Evolutionary conservation across 2,888 invertebrate genomes (phyloP).

Genomic region (Pseudococcus longispinus): DNA sequence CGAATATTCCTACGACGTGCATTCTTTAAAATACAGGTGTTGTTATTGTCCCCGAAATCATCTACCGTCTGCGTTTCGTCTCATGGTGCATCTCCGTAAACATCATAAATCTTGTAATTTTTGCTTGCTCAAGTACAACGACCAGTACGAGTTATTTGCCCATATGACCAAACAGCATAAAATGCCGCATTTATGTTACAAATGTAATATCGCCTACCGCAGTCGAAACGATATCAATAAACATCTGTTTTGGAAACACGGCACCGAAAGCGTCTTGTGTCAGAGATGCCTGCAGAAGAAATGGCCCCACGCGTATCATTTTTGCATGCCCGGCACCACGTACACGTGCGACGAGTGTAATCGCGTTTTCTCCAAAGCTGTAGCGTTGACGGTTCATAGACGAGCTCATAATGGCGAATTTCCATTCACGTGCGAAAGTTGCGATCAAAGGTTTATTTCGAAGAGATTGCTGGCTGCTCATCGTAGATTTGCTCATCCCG

Average conservation of each 20-base stretch:
- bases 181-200: constrained; percentile 83
- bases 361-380: constrained; percentile 76
- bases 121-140: constrained; percentile 81
- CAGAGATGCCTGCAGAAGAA: constrained; percentile 87
- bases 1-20: constrained; percentile 69
- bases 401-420: constrained; percentile 76
- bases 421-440: constrained; percentile 78
- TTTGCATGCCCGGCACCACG: constrained; percentile 80
- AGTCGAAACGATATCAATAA: constrained; percentile 88
- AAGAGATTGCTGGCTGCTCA: constrained; percentile 80
- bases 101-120: constrained; percentile 86
- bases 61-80: constrained; percentile 83
- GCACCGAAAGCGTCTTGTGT: constrained; percentile 84
- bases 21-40: constrained; percentile 79
- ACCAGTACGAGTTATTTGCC: constrained; percentile 80
- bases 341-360: constrained; percentile 85
- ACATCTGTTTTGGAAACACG: constrained; percentile 92
- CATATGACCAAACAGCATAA: constrained; percentile 89
- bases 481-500: constrained; percentile 57
- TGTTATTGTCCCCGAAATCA: constrained; percentile 79
- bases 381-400: constrained; percentile 83
- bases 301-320: constrained; percentile 92
- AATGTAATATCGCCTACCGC: constrained; percentile 86
- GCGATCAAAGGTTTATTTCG: constrained; percentile 81
- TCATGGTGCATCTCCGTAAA: constrained; percentile 87